phyloP scores from a whole-genome alignment of 2,888 invertebrate genomes.

The Drosophila trichaetosa region DNA sequence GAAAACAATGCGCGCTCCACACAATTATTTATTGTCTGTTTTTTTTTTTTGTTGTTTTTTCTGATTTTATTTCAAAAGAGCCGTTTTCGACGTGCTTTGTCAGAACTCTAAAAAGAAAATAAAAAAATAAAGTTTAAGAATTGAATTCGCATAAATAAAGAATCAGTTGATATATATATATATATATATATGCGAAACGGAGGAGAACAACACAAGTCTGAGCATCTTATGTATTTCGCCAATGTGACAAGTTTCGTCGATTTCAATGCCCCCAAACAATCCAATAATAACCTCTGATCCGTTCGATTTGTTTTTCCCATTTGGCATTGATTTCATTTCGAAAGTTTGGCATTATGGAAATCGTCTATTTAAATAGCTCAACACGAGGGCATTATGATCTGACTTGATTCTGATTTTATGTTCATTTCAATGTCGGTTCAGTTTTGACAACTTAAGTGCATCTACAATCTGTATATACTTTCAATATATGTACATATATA shows the following conservation, averaged over 20 bases:
- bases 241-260: conserved; percentile 38
- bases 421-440: not conserved
- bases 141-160: conserved; percentile 24
- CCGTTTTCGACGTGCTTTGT: conserved; percentile 40
- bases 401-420: not conserved
- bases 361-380: not conserved
- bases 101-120: conserved; percentile 17
- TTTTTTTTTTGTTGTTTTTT: not conserved
- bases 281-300: conserved; percentile 31
- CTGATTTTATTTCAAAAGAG: conserved; percentile 32
- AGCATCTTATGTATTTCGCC: conserved; percentile 16
- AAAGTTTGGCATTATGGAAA: conserved; percentile 25
- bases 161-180: conserved; percentile 41
- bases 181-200: conserved; percentile 42
- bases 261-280: conserved; percentile 24
- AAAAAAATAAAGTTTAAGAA: conserved; percentile 17
- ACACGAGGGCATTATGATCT: not conserved
- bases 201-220: conserved; percentile 5
- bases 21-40: conserved; percentile 51
- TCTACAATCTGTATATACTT: not conserved
- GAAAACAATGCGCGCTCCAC: conserved; percentile 51
- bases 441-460: not conserved
- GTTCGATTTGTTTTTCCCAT: conserved; percentile 5
- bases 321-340: conserved; percentile 28
- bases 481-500: not conserved